A percentile compares a stretch with the other conserved stretches of the same genome.
phyloP scores from a whole-genome alignment of 2,888 invertebrate species.

The Homarus gammarus region DNA sequence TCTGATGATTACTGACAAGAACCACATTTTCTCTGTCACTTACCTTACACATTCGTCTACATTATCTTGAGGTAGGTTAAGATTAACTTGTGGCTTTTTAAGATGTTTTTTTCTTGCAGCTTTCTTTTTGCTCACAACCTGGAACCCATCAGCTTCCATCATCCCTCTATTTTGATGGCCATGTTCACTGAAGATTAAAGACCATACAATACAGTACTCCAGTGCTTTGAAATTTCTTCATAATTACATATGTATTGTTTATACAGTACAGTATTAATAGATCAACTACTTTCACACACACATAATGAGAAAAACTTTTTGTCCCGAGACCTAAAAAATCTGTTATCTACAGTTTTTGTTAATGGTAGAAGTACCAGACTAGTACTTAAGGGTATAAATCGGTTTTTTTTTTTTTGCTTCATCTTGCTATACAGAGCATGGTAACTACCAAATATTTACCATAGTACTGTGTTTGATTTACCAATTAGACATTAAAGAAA shows the following conservation, averaged over 20 bases:
- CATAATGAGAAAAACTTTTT: neutral
- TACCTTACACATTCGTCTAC: conserved; percentile 32
- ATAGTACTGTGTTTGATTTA: no score
- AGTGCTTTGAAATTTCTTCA: neutral
- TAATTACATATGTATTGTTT: neutral
- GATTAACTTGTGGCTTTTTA: neutral
- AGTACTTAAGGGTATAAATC: no score
- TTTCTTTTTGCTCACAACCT: conserved; percentile 46
- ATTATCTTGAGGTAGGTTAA: conserved; percentile 7
- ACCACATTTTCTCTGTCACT: conserved; percentile 7
- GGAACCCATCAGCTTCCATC: conserved; percentile 48
- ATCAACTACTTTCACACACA: neutral
- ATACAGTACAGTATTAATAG: neutral
- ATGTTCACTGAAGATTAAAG: conserved; percentile 10
- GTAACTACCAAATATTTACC: no score
- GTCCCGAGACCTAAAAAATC: no score
- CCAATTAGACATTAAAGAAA: no score
- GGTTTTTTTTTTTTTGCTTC: no score
- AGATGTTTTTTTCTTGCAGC: conserved; percentile 16
- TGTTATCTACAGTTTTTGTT: no score
- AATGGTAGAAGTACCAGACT: no score
- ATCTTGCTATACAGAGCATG: no score
- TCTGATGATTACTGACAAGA: neutral
- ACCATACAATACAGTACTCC: neutral
- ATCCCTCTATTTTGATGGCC: neutral